phyloP scores from a whole-genome alignment of 2,797 vertebrate genomes.

The Vultur gryphus region DNA sequence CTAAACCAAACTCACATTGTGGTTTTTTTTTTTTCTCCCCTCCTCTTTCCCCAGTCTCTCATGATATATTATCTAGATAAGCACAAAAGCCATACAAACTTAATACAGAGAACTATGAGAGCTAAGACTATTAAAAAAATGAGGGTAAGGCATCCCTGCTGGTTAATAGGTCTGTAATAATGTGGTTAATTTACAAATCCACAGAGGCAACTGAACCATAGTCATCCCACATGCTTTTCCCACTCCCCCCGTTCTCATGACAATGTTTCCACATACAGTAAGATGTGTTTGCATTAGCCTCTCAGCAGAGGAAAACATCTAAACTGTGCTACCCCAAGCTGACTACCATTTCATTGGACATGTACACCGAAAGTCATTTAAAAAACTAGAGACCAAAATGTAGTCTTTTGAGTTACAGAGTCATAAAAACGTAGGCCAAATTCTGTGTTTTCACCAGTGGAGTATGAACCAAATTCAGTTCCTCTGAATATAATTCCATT shows the following conservation, averaged over 20 bases:
- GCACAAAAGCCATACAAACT: conserved; percentile 76
- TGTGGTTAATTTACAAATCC: conserved; percentile 82
- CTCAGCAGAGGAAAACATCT: background rate
- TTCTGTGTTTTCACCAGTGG: background rate
- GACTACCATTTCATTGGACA: conserved; percentile 36
- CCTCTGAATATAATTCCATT: conserved; percentile 35
- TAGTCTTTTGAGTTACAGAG: conserved; percentile 59
- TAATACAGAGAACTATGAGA: conserved; percentile 70
- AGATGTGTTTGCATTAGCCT: conserved; percentile 48
- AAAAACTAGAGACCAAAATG: conserved; percentile 32
- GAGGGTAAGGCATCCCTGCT: conserved; percentile 99
- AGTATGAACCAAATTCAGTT: conserved; percentile 31
- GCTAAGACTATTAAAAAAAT: conserved; percentile 80
- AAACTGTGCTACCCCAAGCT: conserved; percentile 41
- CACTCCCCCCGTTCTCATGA: conserved; percentile 35
- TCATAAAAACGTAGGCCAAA: background rate
- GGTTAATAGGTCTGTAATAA: conserved; percentile 89
- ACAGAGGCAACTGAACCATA: conserved; percentile 89
- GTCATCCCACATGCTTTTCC: conserved; percentile 76
- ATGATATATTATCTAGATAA: conserved; percentile 72
- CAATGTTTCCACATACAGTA: conserved; percentile 30
- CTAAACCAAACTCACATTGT: conserved; percentile 56
- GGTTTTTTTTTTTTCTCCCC: background rate
- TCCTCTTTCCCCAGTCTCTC: conserved; percentile 40
- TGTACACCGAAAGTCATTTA: conserved; percentile 20